Percentiles rank a stretch among this genome's conserved stretches.
Evolutionary conservation across 2,797 vertebrate species (phyloP).

Genomic region (Phataginus tetradactyla): DNA sequence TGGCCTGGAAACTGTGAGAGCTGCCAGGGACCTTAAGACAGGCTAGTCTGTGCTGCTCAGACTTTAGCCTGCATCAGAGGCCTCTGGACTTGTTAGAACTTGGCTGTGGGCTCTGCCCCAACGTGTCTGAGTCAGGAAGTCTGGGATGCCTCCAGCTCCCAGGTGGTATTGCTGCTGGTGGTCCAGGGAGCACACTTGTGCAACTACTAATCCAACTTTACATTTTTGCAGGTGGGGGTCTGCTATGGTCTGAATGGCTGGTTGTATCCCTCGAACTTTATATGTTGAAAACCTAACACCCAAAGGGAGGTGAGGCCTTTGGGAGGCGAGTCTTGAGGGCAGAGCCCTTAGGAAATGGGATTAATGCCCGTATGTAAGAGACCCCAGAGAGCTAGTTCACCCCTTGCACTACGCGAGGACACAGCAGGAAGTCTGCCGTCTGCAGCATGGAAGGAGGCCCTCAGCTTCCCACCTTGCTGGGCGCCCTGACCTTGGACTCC

Average conservation of each 20-base stretch:
- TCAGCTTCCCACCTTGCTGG: neutral
- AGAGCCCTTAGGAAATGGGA: neutral
- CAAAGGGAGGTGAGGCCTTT: neutral
- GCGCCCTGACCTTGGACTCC: neutral
- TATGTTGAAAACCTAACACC: neutral
- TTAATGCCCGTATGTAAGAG: neutral
- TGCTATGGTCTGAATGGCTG: neutral
- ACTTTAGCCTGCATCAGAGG: neutral
- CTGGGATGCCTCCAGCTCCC: neutral
- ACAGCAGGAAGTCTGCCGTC: neutral
- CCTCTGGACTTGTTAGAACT: neutral
- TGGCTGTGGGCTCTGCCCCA: neutral
- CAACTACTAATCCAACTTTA: neutral
- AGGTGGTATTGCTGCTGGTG: neutral
- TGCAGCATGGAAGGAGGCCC: neutral
- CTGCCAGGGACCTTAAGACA: neutral
- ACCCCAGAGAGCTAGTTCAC: neutral
- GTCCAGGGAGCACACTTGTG: neutral
- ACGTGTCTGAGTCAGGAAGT: neutral
- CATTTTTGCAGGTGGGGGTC: neutral
- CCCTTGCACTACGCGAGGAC: neutral
- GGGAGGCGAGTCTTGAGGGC: neutral
- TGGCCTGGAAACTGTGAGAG: neutral
- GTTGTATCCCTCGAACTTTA: neutral
- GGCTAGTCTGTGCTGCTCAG: neutral